Percentiles rank a stretch among this genome's conserved stretches.
Conservation (phyloP, 2,888 invertebrate species). For the Amaurobius ferox region DNA sequence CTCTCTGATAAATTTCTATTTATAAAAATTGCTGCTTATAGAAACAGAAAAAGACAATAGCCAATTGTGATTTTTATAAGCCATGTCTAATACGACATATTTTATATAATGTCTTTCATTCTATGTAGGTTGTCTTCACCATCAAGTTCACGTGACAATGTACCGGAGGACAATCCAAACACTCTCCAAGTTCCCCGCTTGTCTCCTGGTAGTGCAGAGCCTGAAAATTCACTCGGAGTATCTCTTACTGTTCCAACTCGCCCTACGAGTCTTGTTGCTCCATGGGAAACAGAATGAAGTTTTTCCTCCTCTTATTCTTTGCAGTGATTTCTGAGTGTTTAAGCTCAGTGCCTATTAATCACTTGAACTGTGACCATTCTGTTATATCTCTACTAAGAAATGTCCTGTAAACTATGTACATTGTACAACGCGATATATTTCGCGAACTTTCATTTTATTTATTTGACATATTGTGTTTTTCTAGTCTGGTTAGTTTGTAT, state of each 20-base stretch:
- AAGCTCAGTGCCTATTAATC: constrained; percentile 45
- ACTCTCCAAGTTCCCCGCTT: constrained; percentile 72
- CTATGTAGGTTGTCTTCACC: constrained; percentile 73
- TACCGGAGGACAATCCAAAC: constrained; percentile 62
- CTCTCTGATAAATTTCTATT: no score
- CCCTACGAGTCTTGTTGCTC: constrained; percentile 61
- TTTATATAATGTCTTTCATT: no score
- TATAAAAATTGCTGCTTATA: no score
- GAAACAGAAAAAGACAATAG: no score
- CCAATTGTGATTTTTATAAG: no score
- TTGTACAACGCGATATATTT: constrained; percentile 14
- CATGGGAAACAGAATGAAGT: constrained; percentile 48
- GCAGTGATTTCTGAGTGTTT: constrained; percentile 23
- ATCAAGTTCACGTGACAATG: constrained; percentile 71
- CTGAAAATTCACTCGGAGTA: constrained; percentile 42
- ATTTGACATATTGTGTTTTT: neutral
- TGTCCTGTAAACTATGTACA: neutral
- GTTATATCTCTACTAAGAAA: neutral
- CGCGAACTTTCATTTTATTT: constrained; percentile 16
- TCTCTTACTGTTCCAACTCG: constrained; percentile 62
- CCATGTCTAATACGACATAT: no score
- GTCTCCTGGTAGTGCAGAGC: constrained; percentile 47
- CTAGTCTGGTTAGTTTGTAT: neutral
- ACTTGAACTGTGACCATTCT: neutral
- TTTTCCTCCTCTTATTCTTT: neutral